These are phyloP conservation scores for Urosaurus nigricauda DNA, from an alignment of 2,797 vertebrate species.

Conservation along the genomic window DNA sequence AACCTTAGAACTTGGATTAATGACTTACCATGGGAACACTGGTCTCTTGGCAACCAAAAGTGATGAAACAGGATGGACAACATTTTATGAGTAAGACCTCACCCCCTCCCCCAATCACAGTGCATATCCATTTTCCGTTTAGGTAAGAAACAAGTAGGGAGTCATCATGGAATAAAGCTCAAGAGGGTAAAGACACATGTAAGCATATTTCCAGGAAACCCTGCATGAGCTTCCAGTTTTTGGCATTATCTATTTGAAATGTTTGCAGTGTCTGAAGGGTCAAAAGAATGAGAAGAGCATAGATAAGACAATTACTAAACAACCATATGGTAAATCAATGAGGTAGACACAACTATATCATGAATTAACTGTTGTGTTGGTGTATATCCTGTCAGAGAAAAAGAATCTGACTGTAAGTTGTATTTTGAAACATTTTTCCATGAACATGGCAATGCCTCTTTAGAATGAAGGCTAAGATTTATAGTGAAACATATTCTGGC, in stretches of 20 bases:
- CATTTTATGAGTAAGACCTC: conserved; percentile 96
- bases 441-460: not conserved
- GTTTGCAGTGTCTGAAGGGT: not conserved
- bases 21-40: conserved; percentile 94
- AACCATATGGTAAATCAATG: no score
- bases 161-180: not conserved
- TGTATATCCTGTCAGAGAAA: not conserved
- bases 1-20: conserved; percentile 92
- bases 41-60: conserved; percentile 96
- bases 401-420: not conserved
- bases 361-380: not conserved
- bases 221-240: not conserved
- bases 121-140: conserved; percentile 6
- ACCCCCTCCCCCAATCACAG: conserved; percentile 45
- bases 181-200: conserved; percentile 3
- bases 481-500: not conserved
- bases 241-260: conserved; percentile 13
- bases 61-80: conserved; percentile 98
- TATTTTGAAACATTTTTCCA: not conserved
- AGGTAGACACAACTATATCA: not conserved
- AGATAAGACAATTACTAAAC: not conserved
- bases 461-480: not conserved
- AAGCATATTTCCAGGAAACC: not conserved
- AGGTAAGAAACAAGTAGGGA: not conserved
- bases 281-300: not conserved